Evolutionary conservation across 2,888 invertebrate genomes (phyloP).

Genomic region (Sussaba pulchella): DNA sequence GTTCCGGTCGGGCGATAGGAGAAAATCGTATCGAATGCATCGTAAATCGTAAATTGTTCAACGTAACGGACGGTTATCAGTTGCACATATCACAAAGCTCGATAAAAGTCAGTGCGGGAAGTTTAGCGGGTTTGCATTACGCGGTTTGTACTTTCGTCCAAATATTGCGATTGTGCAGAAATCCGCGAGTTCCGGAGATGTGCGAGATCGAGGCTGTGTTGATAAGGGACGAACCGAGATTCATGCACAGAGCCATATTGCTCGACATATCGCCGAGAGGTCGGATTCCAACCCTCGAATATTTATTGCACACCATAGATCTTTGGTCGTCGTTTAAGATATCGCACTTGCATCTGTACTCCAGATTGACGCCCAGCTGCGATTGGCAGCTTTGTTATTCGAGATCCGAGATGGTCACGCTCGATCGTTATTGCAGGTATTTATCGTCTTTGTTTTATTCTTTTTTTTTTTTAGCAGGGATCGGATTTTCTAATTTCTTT

Average conservation of each 20-base stretch:
- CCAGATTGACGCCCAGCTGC: conserved; percentile 83
- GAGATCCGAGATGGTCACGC: conserved; percentile 85
- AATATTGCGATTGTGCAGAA: conserved; percentile 85
- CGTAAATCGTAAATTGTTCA: conserved; percentile 85
- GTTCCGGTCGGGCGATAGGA: conserved; percentile 80
- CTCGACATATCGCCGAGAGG: conserved; percentile 87
- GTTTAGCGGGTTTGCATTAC: conserved; percentile 86
- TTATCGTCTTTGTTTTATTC: conserved; percentile 33
- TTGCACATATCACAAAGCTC: conserved; percentile 85
- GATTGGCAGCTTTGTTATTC: conserved; percentile 85
- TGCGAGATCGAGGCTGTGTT: conserved; percentile 83
- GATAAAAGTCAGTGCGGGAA: conserved; percentile 86
- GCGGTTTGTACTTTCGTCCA: conserved; percentile 86
- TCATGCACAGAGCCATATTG: conserved; percentile 86
- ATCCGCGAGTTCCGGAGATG: conserved; percentile 76
- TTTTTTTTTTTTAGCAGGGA: neutral
- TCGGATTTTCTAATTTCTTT: neutral
- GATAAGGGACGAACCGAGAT: conserved; percentile 87
- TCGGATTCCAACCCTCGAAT: conserved; percentile 85
- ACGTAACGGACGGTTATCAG: conserved; percentile 85
- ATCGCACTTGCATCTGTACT: conserved; percentile 85
- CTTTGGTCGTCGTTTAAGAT: conserved; percentile 86
- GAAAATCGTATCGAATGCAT: conserved; percentile 85
- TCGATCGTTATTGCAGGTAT: conserved; percentile 86
- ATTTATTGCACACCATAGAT: conserved; percentile 85